Percentiles rank a stretch among this genome's conserved stretches.
These are phyloP conservation scores for Drosophila meridiana DNA, from an alignment of 2,888 invertebrate genomes.

Conservation along the genomic window DNA sequence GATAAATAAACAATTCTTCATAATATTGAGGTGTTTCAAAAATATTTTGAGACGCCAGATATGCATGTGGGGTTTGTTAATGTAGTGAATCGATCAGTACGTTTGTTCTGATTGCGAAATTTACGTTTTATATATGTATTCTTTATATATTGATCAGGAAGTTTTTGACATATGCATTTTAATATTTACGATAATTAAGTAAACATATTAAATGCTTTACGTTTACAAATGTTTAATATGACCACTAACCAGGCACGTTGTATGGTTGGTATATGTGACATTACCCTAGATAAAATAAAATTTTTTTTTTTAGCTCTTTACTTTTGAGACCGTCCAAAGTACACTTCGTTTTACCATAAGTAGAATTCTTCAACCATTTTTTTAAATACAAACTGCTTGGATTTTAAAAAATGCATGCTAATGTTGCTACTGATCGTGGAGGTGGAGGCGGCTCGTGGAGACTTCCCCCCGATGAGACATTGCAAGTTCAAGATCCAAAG, in stretches of 20 bases:
- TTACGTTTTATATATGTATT: no score
- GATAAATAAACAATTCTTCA: no score
- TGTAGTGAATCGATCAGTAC: no score
- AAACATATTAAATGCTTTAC: neutral
- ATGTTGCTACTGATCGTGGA: constrained; percentile 92
- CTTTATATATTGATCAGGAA: no score
- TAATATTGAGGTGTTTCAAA: no score
- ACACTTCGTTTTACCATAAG: constrained; percentile 49
- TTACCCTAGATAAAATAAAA: neutral
- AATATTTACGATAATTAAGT: neutral
- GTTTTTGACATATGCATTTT: no score
- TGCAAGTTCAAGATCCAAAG: constrained; percentile 95
- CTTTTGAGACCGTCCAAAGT: constrained; percentile 57
- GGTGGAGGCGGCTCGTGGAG: constrained; percentile 90
- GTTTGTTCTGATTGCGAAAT: no score
- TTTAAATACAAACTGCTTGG: constrained; percentile 24
- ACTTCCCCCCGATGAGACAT: constrained; percentile 95
- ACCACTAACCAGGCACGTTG: no score
- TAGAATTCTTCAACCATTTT: constrained; percentile 37
- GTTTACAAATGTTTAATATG: neutral
- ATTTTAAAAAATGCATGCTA: constrained; percentile 90
- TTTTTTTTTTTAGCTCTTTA: constrained; percentile 41
- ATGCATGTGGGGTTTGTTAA: no score
- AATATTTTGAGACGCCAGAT: no score
- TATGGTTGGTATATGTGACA: neutral